Evolutionary conservation across 2,113 vertebrate genomes (phyloP), one percentile per base, ranked within the genome.

Genomic region (Ptychochromis oligacanthus): DNA sequence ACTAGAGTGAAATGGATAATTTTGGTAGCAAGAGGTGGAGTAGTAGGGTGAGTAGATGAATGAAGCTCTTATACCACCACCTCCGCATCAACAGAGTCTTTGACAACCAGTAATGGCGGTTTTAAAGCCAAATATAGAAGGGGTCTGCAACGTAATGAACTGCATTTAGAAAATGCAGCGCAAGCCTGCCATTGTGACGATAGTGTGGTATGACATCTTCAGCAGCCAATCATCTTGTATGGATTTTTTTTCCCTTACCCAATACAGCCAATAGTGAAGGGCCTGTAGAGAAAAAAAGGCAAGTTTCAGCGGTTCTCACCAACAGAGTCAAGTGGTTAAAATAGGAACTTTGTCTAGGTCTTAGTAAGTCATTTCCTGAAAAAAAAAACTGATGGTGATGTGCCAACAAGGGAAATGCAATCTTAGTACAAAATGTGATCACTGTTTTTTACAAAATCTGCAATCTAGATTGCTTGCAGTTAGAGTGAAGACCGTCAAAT

Each of bases 71-170:
- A 87, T 92, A 3, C 38, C 18, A 5, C 12, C 52, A 34, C 67
- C 34, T 60, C 65, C 58, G 83, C 52, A 83, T 93, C 81, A 91
- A 92, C 81, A 34, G 81, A 55, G 8, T 91, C 89, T 87, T 88
- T 94, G 87, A 92, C 77, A 74, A 62, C 82, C 61, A 54, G 67
- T 6, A 28, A 79, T 91, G 90, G 92, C 92, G 84, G 85, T 88
- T 88, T 85, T 88, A 83, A 78, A 57, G n/a, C 90, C 92, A 92
- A 92, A 93, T 90, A 92, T 94, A 93, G 94, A 82, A 55, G 72
- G 18, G 13, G 57, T 5, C 4, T 11, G 11, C 22, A 8, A 89
- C 81, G 88, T 92, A 85, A 93, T 92, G 80, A 2, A 0, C 85
- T 75, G 18, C 2, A 70, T 91, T 92, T 92, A 92, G 86, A 92